Evolutionary conservation across 1,140 invertebrate genomes (phyloP), one percentile per base, ranked within the genome.

Genomic region (Drosophila lini): DNA sequence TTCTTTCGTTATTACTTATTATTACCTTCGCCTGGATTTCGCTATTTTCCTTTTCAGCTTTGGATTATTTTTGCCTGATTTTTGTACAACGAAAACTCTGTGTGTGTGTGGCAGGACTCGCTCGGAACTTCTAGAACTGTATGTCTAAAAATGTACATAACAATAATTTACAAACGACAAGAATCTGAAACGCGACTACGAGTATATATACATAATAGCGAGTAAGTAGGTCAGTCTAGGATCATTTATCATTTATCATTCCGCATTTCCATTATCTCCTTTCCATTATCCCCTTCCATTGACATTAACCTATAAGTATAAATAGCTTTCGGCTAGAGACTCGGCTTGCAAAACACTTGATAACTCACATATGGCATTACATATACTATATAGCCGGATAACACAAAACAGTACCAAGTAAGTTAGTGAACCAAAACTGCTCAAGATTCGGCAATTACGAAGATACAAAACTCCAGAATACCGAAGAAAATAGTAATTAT

Each of bases 111-210:
- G 55, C 40, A 59, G 42, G 62, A 77, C 48, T 40, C 64, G 65
- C 53, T 57, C 57, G 65, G 42, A 57, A 57, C 56, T 74, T 70
- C 67, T 78, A 78, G 67, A 80, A 88, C 83, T 70, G 63, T 68
- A 86, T 86, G 83, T 83, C 83, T 88, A 88, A 88, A 80, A 88
- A 83, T 88, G 83, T 88, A 88, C 64, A 88, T 88, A 88, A 88
- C 83, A 88, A 88, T 88, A 86, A 86, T 86, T 86, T 86, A 86
- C 84, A 89, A 50, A 50, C 28, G 28, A 53, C 52, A 38, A 61
- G 53, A 81, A 80, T 55, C 63, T 58, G 65, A 77, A 84, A 62
- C 45, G 75, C 76, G 83, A 86, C 79, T 76, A 73, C 74, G 55
- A 76, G 53, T 76, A 76, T 67, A 75, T 71, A 62, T 32, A 70